Base-by-base conservation (phyloP, 1,140 invertebrate genomes). In the Drosophila auraria region DNA sequence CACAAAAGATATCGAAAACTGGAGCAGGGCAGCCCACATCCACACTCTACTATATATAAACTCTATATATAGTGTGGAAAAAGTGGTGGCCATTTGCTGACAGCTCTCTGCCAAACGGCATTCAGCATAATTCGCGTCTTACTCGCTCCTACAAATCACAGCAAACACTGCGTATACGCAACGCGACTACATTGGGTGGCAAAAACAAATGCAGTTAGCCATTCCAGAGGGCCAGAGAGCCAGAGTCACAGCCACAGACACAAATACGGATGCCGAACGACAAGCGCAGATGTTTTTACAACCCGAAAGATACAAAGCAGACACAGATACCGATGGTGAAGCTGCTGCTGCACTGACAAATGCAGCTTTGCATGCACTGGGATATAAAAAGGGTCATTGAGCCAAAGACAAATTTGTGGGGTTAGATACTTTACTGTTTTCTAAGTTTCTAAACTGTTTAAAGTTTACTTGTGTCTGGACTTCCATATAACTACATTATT, bases 21-120 rank as follows among this genome's bases (percentile, higher is more conserved):
- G 64, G 83, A 87, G 81, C 83, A 83, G 81, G 87, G 64, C 84
- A 66, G 49, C 86, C 83, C 78, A 81, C 84, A 78, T 59, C 20
- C 23, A 30, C 14, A 57, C 14, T 57, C 14, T 17, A 7, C 51
- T 14, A 20, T 23, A 56, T 36, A 56, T 9, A 38, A 6, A 2
- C 17, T 15, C 3, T 20, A 23, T 20, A 54, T 54, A 36, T 20
- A 20, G 12, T n/a, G 15, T 42, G 38, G n/a, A 40, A 62, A 72
- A 70, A 70, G 65, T 73, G 51, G 40, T 65, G 45, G 20, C 62
- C 62, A 57, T 65, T 60, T 25, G 58, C 64, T 49, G 68, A 68
- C 68, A 71, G 68, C 63, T 47, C 62, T 64, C 62, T 30, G 27
- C 17, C 49, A 74, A 57, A 73, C 59, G 40, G 57, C 27, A 45